Percentiles rank a stretch among this genome's conserved stretches.
These are phyloP conservation scores for Ephydatia muelleri DNA, from an alignment of 37 sponge, comb jelly and placozoan genomes.

Conservation along the genomic window DNA sequence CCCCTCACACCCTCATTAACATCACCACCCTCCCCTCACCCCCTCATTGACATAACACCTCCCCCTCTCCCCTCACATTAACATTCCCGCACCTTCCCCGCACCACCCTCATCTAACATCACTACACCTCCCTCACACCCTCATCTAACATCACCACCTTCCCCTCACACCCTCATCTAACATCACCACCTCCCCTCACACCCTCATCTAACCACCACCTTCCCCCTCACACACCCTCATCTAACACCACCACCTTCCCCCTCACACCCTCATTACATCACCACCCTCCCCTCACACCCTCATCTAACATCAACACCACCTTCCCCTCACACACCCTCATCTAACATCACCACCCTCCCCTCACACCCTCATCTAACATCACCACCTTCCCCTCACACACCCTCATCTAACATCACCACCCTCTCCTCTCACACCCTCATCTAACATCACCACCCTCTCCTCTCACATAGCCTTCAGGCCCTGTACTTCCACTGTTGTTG, in stretches of 20 bases:
- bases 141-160: neutral
- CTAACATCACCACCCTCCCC: neutral
- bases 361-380: neutral
- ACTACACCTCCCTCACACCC: neutral
- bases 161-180: no score
- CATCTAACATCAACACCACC: neutral
- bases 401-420: no score
- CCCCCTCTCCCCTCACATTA: neutral
- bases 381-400: neutral
- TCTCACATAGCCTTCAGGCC: constrained; percentile 38
- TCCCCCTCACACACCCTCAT: constrained; percentile 13
- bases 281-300: neutral
- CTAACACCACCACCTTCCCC: neutral
- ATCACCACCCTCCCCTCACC: neutral
- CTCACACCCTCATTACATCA: neutral
- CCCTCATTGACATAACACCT: neutral
- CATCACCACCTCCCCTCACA: neutral
- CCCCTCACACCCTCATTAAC: no score
- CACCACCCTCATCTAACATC: neutral
- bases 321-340: neutral
- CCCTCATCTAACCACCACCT: neutral
- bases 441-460: neutral
- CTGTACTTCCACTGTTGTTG: constrained; percentile 43
- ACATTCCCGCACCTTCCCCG: neutral
- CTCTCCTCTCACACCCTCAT: neutral